These are phyloP conservation scores for Aulostomus chinensis DNA, from an alignment of 2,797 vertebrate genomes.

Conservation along the genomic window DNA sequence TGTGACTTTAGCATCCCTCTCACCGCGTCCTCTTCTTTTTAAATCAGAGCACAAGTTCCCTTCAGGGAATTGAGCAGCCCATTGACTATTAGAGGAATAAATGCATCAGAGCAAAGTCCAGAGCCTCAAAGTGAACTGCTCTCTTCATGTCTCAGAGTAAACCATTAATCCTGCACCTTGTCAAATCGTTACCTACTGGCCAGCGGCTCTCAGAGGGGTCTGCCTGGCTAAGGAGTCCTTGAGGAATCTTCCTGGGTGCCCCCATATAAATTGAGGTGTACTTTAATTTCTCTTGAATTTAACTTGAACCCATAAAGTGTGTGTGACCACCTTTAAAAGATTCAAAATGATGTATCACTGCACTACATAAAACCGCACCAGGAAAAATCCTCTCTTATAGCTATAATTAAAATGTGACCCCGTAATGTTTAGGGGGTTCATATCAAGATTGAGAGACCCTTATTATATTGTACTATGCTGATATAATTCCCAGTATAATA, in stretches of 20 bases:
- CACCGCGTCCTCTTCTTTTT: neutral
- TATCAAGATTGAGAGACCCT: slow-evolving; percentile 37
- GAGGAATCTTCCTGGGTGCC: slow-evolving; percentile 23
- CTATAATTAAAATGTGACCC: slow-evolving; percentile 41
- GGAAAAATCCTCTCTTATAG: slow-evolving; percentile 14
- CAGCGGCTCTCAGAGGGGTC: slow-evolving; percentile 37
- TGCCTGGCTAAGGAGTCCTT: slow-evolving; percentile 27
- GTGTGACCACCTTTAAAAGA: too few relatives aligned
- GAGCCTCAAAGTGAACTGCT: slow-evolving; percentile 45
- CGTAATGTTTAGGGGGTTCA: slow-evolving; percentile 44
- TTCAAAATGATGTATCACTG: neutral
- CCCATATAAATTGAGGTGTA: slow-evolving; percentile 19
- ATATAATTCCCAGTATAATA: slow-evolving; percentile 72
- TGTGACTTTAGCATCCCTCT: slow-evolving; percentile 12
- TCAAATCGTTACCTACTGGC: slow-evolving; percentile 56
- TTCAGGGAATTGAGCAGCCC: slow-evolving; percentile 16
- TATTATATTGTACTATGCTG: slow-evolving; percentile 52
- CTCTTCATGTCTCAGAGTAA: slow-evolving; percentile 42
- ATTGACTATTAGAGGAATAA: slow-evolving; percentile 49
- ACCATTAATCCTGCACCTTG: slow-evolving; percentile 62
- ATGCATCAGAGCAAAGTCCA: slow-evolving; percentile 40
- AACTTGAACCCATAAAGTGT: slow-evolving; percentile 22
- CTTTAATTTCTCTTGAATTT: slow-evolving; percentile 19
- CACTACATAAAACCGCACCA: slow-evolving; percentile 10
- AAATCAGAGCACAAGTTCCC: slow-evolving; percentile 5